Evolutionary conservation across 2,888 invertebrate genomes (phyloP), one percentile per base, ranked within the genome.

Genomic region (Sthenelais limicola): DNA sequence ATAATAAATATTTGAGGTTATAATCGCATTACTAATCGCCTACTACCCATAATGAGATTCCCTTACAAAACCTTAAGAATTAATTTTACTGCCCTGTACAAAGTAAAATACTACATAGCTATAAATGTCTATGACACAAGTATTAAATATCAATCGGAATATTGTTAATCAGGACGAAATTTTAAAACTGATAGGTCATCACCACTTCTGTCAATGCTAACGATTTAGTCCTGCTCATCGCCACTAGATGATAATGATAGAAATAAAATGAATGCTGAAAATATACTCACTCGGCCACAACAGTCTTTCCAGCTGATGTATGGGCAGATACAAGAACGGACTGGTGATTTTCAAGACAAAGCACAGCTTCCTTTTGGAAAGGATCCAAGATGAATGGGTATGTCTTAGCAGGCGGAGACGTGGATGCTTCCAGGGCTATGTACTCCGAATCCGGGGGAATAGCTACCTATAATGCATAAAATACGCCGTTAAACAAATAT

Each of bases 301-400:
- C 98, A 72, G 99, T 99, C 91, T 99, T 99, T 68, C 99, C 99
- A 56, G 99, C 98, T 3, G 98, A 99, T 0, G 99, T 99, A 86
- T 99, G 99, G 7, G 99, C 99, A 1, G 99, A 98, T 0, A 99
- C 98, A 52, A 99, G 90, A 4, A 99, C 99, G 12, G 98, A 98
- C 86, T 99, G 98, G 84, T 95, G 93, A 88, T 99, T 99, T 85
- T 99, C 98, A 81, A 99, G 93, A 86, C 99, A 99, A 68, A 94
- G 88, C 77, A 98, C 94, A 0, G 98, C 97, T 88, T 98, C 96
- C 82, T 95, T 96, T 87, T 99, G 99, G 88, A 99, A 99, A 0
- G 98, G 94, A 91, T 99, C 99, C 74, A 99, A 90, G 71, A 94
- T 93, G 84, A 99, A 99, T 75, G 93, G 92, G 87, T 98, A 99